Base-by-base conservation (phyloP, 1,140 invertebrate species). In the Oncopeltus fasciatus region DNA sequence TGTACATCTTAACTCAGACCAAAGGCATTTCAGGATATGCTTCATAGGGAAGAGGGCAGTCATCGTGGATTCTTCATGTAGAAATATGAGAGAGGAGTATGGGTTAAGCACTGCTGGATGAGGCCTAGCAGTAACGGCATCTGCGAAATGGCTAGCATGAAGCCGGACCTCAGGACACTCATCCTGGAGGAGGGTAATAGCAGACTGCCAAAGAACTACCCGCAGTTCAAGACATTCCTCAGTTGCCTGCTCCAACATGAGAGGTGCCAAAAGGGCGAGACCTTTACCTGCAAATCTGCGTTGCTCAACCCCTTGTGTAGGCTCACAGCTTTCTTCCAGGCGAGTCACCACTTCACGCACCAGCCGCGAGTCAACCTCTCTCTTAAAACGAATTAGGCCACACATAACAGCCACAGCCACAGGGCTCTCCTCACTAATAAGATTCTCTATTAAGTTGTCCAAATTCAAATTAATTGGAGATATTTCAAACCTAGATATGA, bases 141-240 rank as follows among this genome's bases (percentile, higher is more conserved):
- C 18, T n/a, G 56, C 63, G 29, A 64, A 64, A 47, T 64, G 61
- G 14, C 59, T 59, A 27, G 63, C 65, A 27, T 66, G 57, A 21
- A 27, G 11, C 44, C 60, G 21, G 8, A 65, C 51, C n/a, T 21
- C 14, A 29, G 61, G 46, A 53, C 51, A 21, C 58, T 64, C 63
- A 29, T 64, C 63, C 31, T 64, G 59, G 26, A 64, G 63, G 8
- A 64, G 28, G 12, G 38, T 61, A 1, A 64, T 53, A 16, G 28
- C 63, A 24, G 47, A 56, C 38, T 57, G 4, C 63, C 63, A 64
- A 1, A 64, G 51, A 14, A 29, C 26, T 27, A 21, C 20, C 51
- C 33, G 60, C 8, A 56, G 21, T 14, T 61, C 47, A n/a, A 8
- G 38, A 8, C 18, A 43, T 58, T 46, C 60, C 9, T 64, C 46